Evolutionary conservation across 1,140 invertebrate genomes (phyloP), one percentile per base, ranked within the genome.

Genomic region (Caerostris darwini): DNA sequence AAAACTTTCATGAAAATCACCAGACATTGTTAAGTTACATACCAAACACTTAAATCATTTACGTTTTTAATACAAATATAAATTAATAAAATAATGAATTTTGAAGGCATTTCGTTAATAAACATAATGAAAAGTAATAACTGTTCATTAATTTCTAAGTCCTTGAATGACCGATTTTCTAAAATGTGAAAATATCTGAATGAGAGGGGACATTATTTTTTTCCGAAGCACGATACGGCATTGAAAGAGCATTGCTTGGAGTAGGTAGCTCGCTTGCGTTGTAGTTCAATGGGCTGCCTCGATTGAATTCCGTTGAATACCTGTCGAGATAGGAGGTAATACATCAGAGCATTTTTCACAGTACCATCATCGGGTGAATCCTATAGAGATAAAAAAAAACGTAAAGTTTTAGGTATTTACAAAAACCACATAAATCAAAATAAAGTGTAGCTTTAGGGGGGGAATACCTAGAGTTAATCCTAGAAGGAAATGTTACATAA

Each of bases 161-260:
- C 10, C 10, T 77, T 50, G 12, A 34, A 67, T 4, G 8, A 77
- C 34, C 0, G 71, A 53, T 77, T 50, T 10, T 7, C 6, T 5
- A 77, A 77, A 50, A 50, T 14, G 14, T 5, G 10, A 77, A 34
- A 14, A 12, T 5, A 77, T 8, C 6, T 5, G 17, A 71, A 71
- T 10, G 67, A 71, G 34, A 53, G 50, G 34, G 71, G 34, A 4
- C 34, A 8, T 91, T 59, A 91, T 81, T 91, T 91, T 10, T 67
- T 77, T 56, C 97, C 97, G 94, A 97, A 97, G 95, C 97, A 97
- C 64, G 97, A 97, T 50, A 97, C 97, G 2, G 97, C 97, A 95
- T 97, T 97, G 96, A 97, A 97, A 69, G 97, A 97, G 95, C 97
- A 97, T 94, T 97, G 97, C 94, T 97, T 97, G 97, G 97, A 97